A percentile compares a stretch with the other conserved stretches of the same genome.
Evolutionary conservation across 1,140 invertebrate species (phyloP).

Genomic region (Myzus persicae): DNA sequence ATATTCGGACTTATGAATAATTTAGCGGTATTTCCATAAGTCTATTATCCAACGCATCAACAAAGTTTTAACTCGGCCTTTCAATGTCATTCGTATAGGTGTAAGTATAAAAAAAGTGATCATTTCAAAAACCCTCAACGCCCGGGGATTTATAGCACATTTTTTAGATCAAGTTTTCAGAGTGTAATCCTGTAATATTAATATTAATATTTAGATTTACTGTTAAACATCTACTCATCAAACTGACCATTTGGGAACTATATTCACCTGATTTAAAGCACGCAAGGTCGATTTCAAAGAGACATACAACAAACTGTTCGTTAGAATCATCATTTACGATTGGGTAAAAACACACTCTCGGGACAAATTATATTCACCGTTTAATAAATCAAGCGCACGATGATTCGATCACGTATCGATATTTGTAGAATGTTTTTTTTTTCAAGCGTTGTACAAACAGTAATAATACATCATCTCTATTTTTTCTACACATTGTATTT

Average conservation of each 20-base stretch:
- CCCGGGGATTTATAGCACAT: not conserved
- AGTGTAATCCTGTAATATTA: not conserved
- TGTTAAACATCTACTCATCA: not conserved
- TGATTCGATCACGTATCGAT: not conserved
- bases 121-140: not conserved
- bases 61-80: not conserved
- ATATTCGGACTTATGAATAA: constrained; percentile 14
- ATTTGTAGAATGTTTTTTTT: not conserved
- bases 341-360: not conserved
- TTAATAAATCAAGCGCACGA: not conserved
- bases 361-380: constrained; percentile 4
- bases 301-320: not conserved
- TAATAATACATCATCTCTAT: constrained; percentile 14
- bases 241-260: not conserved
- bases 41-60: not conserved
- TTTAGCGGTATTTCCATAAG: not conserved
- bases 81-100: not conserved
- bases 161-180: not conserved
- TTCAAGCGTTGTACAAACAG: not conserved
- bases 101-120: not conserved
- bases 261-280: not conserved
- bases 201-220: not conserved
- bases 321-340: not conserved
- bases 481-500: not conserved
- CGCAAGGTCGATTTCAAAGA: not conserved